Conservation (phyloP, 2,888 invertebrate genomes). For the Resseliella maxima region DNA sequence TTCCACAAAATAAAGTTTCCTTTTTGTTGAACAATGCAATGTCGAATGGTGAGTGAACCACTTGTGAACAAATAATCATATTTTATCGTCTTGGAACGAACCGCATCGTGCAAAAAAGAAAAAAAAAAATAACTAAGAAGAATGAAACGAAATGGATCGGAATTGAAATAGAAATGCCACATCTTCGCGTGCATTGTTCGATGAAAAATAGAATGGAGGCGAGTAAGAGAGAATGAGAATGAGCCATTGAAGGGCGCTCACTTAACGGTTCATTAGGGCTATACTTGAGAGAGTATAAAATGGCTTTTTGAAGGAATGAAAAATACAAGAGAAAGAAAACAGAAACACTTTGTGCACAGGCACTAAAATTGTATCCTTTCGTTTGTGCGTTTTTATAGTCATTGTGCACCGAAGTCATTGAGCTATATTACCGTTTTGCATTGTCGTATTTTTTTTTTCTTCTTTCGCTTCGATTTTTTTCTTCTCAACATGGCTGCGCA, state of each 20-base stretch:
- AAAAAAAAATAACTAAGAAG: too few species aligned
- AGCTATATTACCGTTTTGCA: not conserved
- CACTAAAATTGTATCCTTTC: slow-evolving; percentile 30
- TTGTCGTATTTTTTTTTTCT: not conserved
- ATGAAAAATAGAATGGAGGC: not conserved
- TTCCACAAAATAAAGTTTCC: not conserved
- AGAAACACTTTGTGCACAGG: not conserved
- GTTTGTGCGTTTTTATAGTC: not conserved
- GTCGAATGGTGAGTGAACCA: not conserved
- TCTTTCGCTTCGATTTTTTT: not conserved
- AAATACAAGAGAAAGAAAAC: not conserved
- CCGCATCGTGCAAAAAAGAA: not conserved
- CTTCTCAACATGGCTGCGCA: not conserved
- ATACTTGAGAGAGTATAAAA: not conserved
- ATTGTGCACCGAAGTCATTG: not conserved
- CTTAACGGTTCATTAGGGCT: slow-evolving; percentile 43
- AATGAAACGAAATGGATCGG: not conserved
- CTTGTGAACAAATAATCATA: slow-evolving; percentile 48
- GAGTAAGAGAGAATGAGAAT: too few species aligned
- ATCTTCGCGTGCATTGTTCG: not conserved
- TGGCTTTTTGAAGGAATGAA: not conserved
- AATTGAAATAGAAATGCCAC: slow-evolving; percentile 22
- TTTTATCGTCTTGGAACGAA: not conserved
- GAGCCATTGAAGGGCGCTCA: slow-evolving; percentile 26
- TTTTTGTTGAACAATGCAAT: not conserved